phyloP scores from a whole-genome alignment of 2,113 vertebrate species.

The Benitochromis conjunctus region DNA sequence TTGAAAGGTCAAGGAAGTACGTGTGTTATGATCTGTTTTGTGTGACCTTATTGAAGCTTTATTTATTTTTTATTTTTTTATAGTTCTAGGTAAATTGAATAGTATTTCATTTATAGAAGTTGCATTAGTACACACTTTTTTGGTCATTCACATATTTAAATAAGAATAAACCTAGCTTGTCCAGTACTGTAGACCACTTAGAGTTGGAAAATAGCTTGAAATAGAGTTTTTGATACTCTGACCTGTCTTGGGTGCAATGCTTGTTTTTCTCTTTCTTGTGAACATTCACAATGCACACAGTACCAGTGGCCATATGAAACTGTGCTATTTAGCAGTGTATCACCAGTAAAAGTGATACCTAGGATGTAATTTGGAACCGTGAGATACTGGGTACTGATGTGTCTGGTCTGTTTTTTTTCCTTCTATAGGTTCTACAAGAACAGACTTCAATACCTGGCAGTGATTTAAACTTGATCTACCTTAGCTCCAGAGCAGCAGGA shows the following conservation, averaged over 20 bases:
- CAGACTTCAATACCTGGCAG: slow-evolving; percentile 93
- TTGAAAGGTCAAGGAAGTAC: not conserved
- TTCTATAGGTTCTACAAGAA: slow-evolving; percentile 89
- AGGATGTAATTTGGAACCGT: not conserved
- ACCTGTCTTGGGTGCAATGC: not conserved
- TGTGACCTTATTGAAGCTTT: not conserved
- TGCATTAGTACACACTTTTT: not conserved
- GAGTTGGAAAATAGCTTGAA: not conserved
- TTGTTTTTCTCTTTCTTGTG: not conserved
- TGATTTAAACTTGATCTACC: slow-evolving; percentile 87
- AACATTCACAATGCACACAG: not conserved
- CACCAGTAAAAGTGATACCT: not conserved
- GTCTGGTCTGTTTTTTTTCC: not conserved
- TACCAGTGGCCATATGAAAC: not conserved
- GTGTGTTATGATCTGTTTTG: not conserved
- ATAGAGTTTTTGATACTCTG: not conserved
- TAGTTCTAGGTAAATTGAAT: not conserved
- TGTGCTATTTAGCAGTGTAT: not conserved
- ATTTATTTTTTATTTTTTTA: not conserved
- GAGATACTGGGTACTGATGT: not conserved
- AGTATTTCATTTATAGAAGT: not conserved
- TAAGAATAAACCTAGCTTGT: not conserved
- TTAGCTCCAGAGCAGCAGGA: slow-evolving; percentile 91
- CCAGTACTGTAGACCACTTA: not conserved
- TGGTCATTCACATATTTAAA: not conserved